Percentiles rank a stretch among this genome's conserved stretches.
Evolutionary conservation across 2,888 invertebrate species (phyloP).

Genomic region (Eugnorisma glareosa): DNA sequence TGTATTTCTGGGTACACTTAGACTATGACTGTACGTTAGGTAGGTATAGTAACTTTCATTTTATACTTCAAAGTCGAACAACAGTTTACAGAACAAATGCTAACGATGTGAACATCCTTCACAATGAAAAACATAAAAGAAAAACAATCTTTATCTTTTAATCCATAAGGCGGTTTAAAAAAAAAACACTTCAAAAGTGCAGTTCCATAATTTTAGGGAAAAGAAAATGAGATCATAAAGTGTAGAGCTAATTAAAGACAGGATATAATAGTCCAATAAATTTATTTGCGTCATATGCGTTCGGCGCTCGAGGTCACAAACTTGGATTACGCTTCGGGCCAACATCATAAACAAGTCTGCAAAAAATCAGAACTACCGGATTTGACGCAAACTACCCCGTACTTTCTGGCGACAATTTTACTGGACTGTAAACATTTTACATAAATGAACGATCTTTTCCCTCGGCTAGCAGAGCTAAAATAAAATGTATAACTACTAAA

Average conservation of each 20-base stretch:
- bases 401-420: no score
- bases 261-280: no score
- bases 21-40: conserved; percentile 55
- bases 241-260: background rate
- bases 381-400: no score
- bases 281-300: no score
- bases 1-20: conserved; percentile 65
- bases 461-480: background rate
- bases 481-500: background rate
- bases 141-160: background rate
- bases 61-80: conserved; percentile 47
- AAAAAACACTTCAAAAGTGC: background rate
- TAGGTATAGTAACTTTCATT: conserved; percentile 62
- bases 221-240: background rate
- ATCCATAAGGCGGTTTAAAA: background rate
- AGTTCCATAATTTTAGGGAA: background rate
- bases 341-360: no score
- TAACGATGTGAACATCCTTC: conserved; percentile 44
- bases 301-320: no score
- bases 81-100: conserved; percentile 31
- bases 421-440: background rate
- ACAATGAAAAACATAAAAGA: conserved; percentile 10
- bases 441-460: background rate
- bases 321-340: no score
- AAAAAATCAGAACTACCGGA: no score